Conservation (phyloP, 2,797 vertebrate genomes). For the Phrynocephalus vlangalii region DNA sequence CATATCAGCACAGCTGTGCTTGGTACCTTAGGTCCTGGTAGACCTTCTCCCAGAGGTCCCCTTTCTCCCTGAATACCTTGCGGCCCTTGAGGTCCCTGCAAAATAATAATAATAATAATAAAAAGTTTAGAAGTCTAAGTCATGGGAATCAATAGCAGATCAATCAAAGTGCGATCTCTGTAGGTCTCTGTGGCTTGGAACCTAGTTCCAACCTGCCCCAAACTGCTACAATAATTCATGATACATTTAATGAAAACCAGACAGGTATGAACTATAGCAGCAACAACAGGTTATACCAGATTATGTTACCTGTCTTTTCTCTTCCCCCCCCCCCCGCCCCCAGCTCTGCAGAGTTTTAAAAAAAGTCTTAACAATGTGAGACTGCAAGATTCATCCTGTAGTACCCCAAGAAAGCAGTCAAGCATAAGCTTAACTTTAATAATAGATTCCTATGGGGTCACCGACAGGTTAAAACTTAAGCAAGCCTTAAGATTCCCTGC, state of each 20-base stretch:
- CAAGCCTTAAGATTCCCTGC: neutral
- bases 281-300: slow-evolving; percentile 49
- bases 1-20: neutral
- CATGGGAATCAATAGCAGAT: slow-evolving; percentile 33
- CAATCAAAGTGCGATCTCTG: slow-evolving; percentile 35
- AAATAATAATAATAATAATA: slow-evolving; percentile 39
- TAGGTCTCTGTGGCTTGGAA: slow-evolving; percentile 39
- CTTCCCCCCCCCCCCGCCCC: neutral
- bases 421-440: slow-evolving; percentile 4
- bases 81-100: slow-evolving; percentile 91
- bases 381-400: neutral
- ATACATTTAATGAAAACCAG: slow-evolving; percentile 41
- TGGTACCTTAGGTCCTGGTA: slow-evolving; percentile 90
- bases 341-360: neutral
- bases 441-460: slow-evolving; percentile 10
- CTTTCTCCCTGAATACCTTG: slow-evolving; percentile 89
- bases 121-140: slow-evolving; percentile 29
- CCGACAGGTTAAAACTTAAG: neutral
- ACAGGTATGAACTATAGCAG: slow-evolving; percentile 55
- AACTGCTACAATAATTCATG: slow-evolving; percentile 48
- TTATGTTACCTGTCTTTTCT: slow-evolving; percentile 25
- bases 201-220: slow-evolving; percentile 54
- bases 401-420: neutral
- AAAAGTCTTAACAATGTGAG: slow-evolving; percentile 25
- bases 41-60: slow-evolving; percentile 87